Percentiles rank a stretch among this genome's conserved stretches.
These are phyloP conservation scores for Mesocricetus auratus DNA, from an alignment of 2,113 vertebrate genomes.

Conservation along the genomic window DNA sequence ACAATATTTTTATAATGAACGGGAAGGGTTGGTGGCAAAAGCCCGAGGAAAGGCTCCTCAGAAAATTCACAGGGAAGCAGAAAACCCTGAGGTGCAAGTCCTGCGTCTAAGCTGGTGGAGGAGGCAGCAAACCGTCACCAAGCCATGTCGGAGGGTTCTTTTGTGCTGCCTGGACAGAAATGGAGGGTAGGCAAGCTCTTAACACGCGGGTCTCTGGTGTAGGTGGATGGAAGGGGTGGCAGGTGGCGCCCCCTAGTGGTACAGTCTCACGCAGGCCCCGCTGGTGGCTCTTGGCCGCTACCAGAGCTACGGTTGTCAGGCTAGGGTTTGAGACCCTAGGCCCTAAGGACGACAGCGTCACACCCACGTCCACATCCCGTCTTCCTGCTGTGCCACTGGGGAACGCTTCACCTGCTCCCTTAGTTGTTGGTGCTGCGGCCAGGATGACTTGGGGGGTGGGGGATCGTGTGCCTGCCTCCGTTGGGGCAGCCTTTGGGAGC, in stretches of 20 bases:
- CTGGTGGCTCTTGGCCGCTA: not conserved
- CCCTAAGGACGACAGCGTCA: not conserved
- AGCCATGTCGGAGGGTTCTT: not conserved
- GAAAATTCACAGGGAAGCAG: not conserved
- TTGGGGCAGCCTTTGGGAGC: not conserved
- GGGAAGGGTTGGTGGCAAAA: constrained; percentile 71
- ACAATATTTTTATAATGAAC: constrained; percentile 58
- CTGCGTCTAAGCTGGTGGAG: not conserved
- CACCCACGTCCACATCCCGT: too few species aligned
- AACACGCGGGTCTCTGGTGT: not conserved
- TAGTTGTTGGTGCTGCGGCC: not conserved
- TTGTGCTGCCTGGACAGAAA: not conserved
- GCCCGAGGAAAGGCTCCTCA: not conserved
- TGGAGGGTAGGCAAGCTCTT: not conserved
- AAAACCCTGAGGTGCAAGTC: not conserved
- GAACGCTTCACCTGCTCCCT: not conserved
- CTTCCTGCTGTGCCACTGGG: not conserved
- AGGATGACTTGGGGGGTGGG: not conserved
- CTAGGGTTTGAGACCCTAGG: not conserved
- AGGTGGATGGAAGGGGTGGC: not conserved
- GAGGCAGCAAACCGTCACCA: not conserved
- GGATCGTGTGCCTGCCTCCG: not conserved
- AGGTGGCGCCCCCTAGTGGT: not conserved
- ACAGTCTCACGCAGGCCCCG: not conserved
- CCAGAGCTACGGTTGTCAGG: not conserved